Evolutionary conservation across 2,797 vertebrate species (phyloP), one percentile per base, ranked within the genome.

Genomic region (Acanthis flammea): DNA sequence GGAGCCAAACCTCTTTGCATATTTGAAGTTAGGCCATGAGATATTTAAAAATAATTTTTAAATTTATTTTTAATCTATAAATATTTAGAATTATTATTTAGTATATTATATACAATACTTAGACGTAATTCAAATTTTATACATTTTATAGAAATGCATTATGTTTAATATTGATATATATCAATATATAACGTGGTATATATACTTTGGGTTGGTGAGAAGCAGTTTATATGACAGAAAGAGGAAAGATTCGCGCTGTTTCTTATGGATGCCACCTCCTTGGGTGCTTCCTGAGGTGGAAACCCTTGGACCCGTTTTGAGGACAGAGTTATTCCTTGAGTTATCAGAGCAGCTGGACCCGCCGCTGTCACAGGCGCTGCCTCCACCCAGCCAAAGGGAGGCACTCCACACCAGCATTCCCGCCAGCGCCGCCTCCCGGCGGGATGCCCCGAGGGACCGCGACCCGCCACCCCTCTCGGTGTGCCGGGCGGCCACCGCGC

Each of bases 241-340:
- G 6, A 3, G 9, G 3, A 37, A 5, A 45, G 16, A 28, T 3
- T 19, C 3, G 4, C 2, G 1, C 12, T 1, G 7, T 23, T 61
- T 8, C 10, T 33, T 10, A 12, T 0, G 14, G 57, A 5, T 16
- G 37, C 4, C 39, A 13, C 30, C 28, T 27, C 33, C 44, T 10
- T 2, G 37, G 19, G 12, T 1, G 31, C 2, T 45, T 3, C 6
- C 0, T 1, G 16, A 28, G 11, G 25, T 2, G 30, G 4, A 4
- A 72, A 67, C 8, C 17, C 27, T 4, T 3, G 30, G 24, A 14
- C 9, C 1, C 1, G 7, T 4, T 21, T 8, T 9, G 3, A 12
- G n/a, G 27, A 5, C 12, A 6, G 15, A 53, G 23, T 5, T 14
- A 6, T 14, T 24, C 10, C 35, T 14, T 0, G 1, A 6, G 6